Percentiles rank a stretch among this genome's conserved stretches.
Conservation (phyloP, 1,140 invertebrate species). For the Pseudomyrmex concolor region DNA sequence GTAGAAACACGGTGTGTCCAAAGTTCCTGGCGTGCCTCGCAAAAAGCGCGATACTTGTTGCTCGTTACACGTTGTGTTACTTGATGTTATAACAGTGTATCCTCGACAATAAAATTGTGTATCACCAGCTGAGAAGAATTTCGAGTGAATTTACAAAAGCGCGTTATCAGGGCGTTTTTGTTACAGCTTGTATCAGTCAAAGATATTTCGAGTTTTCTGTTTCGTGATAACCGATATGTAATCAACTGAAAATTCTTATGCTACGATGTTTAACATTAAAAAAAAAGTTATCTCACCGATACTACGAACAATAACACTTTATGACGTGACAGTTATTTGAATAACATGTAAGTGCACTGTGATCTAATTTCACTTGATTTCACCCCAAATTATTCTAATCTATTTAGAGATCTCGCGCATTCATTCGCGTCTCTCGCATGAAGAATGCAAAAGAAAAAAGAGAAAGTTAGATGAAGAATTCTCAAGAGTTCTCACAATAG, state of each 20-base stretch:
- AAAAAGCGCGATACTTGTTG: slow-evolving; percentile 81
- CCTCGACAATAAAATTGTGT: slow-evolving; percentile 65
- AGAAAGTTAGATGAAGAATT: slow-evolving; percentile 37
- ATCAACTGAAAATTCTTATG: no score
- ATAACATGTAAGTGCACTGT: not conserved
- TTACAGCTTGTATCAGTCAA: not conserved
- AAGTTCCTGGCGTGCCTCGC: slow-evolving; percentile 78
- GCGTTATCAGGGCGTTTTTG: not conserved
- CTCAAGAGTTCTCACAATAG: not conserved
- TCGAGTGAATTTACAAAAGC: slow-evolving; percentile 25
- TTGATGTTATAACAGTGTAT: slow-evolving; percentile 78
- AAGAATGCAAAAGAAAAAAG: slow-evolving; percentile 25
- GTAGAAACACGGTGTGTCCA: slow-evolving; percentile 74
- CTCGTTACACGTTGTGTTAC: slow-evolving; percentile 68
- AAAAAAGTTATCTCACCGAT: not conserved
- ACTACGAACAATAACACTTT: not conserved
- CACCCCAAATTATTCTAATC: slow-evolving; percentile 25
- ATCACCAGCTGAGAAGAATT: slow-evolving; percentile 61
- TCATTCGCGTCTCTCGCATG: not conserved
- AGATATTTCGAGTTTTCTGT: not conserved
- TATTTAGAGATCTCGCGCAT: slow-evolving; percentile 14
- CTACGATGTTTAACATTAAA: not conserved
- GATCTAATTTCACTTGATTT: slow-evolving; percentile 22
- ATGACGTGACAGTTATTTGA: not conserved
- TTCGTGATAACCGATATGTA: not conserved